Evolutionary conservation across 2,797 vertebrate species (phyloP), one percentile per base, ranked within the genome.

Genomic region (Eulemur coronatus): DNA sequence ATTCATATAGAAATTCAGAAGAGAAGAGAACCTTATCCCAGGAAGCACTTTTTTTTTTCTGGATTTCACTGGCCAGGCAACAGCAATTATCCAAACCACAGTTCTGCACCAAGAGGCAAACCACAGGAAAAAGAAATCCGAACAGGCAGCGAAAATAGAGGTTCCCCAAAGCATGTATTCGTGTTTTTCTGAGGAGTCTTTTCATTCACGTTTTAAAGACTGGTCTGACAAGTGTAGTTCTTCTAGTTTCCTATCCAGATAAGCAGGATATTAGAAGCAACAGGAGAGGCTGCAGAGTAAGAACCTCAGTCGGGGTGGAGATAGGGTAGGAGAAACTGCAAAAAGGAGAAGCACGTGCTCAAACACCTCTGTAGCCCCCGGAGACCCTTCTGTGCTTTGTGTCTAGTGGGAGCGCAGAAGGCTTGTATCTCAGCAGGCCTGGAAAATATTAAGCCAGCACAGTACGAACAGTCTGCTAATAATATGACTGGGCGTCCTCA

Each of bases 81-180:
- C 4, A 46, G 76, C 35, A 33, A 35, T 89, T 24, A 38, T 59
- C 70, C 38, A 96, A 92, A 93, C 80, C 92, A 41, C 70, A 43
- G 59, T 84, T 73, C 24, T 35, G 88, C 35, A 55, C n/a, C 59
- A 2, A 52, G 89, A 94, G 70, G 84, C 65, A 72, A 86, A 43
- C 65, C 67, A 33, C 90, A 87, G 96, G 93, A 73, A 89, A 69
- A 24, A 70, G 93, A 81, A 35, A 80, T 30, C 61, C 13, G 81
- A 87, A 50, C 17, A 28, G 33, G 84, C 73, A 1, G n/a, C 2
- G 35, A 30, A 55, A 81, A 55, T 17, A 61, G 70, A 73, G 9
- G 43, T 12, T 9, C 67, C 61, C 50, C 33, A 38, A 28, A 90
- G 79, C 22, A 7, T 18, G 14, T 5, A 18, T 30, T 50, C 5